A percentile compares a stretch with the other conserved stretches of the same genome.
Evolutionary conservation across 2,797 vertebrate species (phyloP).

Genomic region (Heterohyrax brucei): DNA sequence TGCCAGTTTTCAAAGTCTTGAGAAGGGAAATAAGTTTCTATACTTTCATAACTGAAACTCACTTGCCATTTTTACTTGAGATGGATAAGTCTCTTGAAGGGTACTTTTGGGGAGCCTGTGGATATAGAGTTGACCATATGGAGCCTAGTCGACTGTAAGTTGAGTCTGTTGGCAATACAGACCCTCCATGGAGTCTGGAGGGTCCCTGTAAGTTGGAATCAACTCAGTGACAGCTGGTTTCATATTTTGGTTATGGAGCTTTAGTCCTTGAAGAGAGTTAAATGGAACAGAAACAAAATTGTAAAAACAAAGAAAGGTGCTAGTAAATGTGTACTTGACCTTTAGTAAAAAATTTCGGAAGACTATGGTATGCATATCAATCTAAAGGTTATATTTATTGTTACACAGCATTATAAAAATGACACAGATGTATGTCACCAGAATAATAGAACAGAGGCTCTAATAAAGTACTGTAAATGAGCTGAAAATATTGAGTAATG

Average conservation of each 20-base stretch:
- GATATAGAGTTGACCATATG: no score
- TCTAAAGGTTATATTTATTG: background rate
- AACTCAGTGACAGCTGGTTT: no score
- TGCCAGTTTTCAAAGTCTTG: background rate
- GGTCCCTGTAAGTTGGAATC: no score
- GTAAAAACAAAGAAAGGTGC: background rate
- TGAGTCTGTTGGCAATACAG: no score
- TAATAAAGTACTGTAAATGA: background rate
- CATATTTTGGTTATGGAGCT: background rate
- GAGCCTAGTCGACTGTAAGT: no score
- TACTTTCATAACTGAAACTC: background rate
- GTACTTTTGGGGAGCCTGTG: background rate
- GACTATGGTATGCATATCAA: background rate
- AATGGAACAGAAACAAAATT: background rate
- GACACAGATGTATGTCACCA: background rate
- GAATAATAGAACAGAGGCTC: background rate
- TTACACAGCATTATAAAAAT: slow-evolving; percentile 22
- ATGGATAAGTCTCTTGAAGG: background rate
- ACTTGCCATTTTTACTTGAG: background rate
- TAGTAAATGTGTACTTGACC: background rate
- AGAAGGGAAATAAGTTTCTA: background rate
- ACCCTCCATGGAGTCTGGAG: no score
- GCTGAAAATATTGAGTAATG: background rate
- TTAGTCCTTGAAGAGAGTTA: background rate
- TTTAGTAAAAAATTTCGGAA: slow-evolving; percentile 30